Evolutionary conservation across 2,797 vertebrate genomes (phyloP), one percentile per base, ranked within the genome.

Genomic region (Chelmon rostratus): DNA sequence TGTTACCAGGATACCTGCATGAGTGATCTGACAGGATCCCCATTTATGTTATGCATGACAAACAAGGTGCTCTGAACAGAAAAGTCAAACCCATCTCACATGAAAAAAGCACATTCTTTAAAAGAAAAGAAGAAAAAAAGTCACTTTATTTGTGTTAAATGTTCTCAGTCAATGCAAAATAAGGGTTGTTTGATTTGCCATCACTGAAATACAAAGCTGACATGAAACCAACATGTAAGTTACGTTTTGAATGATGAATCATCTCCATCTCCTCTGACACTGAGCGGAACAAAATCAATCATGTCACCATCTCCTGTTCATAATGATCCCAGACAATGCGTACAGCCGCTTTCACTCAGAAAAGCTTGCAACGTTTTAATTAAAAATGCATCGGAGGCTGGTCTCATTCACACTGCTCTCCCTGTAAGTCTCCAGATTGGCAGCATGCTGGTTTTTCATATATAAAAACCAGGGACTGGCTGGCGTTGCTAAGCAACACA

Each of bases 401-500:
- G 69, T 87, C 76, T 91, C 83, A 86, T 84, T 85, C 89, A 89
- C 81, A 63, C 84, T 85, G 83, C 81, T 82, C 79, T 83, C 84
- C 77, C 78, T 87, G 84, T 85, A 80, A 87, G 82, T 90, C 89
- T 93, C 68, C 83, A 92, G 91, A 93, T 90, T 90, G 88, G 88
- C 78, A 80, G 88, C 88, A 85, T 89, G 87, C 90, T 87, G 90
- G 66, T 84, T 90, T 91, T 89, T 92, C 91, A 92, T 93, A 92
- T 91, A 90, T 87, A 86, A 91, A 90, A 90, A 91, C 42, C 86
- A 82, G 86, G 83, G 87, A 89, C 86, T 88, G 88, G 84, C 82
- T 88, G 87, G 49, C 28, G 93, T 94, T 94, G 93, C 93, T 93
- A 85, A 79, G 93, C 92, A 94, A 94, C 93, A 93, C 90, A 94